Base-by-base conservation (phyloP, 2,113 vertebrate genomes). In the Rhegmatorhina hoffmannsi region DNA sequence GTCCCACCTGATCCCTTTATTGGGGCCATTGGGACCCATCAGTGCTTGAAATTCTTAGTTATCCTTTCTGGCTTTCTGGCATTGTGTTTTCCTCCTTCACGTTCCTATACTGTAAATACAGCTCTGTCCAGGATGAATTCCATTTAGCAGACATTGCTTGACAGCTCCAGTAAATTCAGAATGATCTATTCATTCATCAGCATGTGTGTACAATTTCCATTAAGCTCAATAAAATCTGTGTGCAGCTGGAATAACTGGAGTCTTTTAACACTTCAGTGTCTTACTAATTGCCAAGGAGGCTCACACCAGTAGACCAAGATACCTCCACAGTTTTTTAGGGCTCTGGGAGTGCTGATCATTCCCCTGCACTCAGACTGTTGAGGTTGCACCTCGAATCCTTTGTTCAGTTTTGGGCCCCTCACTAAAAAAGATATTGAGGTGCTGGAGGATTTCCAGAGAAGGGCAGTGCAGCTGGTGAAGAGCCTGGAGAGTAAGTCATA, bases 151-250 rank as follows among this genome's bases (percentile, higher is more conserved):
- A 79, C 76, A 76, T 50, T 81, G 36, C 56, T 89, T 89, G 93
- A 92, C 92, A 96, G 88, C 73, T 46, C 34, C 40, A 87, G 80
- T 93, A 96, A 94, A 97, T 96, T 94, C 84, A 87, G 66, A 84
- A 68, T 68, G 90, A 93, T 96, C 90, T 93, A 95, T 87, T 96
- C 46, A 58, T 75, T 95, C 93, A 94, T 96, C 94, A 93, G 92
- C 96, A 81, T 53, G 12, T 82, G 75, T 49, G 69, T 44, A 92
- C 92, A 58, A 73, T 90, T 95, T 96, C 73, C 77, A 95, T 90
- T 90, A 94, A 74, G 33, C 85, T 90, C 64, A 86, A 92, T 81
- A 94, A 78, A 93, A 87, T 73, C 68, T 91, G 62, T 81, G 46
- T 87, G 50, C 53, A 84, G 56, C 34, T 72, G 20, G 79, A 83